A percentile compares a stretch with the other conserved stretches of the same genome.
Conservation (phyloP, 1,140 invertebrate genomes). For the Scylla paramamosain region DNA sequence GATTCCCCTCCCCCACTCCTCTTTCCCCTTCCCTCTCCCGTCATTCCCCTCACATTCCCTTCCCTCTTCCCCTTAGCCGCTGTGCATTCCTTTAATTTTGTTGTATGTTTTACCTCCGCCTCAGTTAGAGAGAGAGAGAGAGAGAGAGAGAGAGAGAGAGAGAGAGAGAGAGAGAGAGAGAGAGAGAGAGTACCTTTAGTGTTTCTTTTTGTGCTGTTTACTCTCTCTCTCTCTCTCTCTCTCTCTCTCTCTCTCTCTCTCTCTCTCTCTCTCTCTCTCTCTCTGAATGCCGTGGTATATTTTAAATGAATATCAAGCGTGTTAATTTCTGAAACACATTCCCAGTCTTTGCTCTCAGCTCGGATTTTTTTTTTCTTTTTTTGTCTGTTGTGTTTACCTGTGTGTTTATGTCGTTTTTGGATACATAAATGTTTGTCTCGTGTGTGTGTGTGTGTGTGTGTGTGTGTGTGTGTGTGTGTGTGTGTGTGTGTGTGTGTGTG, state of each 20-base stretch:
- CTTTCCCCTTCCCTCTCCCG: background rate
- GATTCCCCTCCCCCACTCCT: background rate
- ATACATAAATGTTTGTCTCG: too few relatives aligned
- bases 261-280: slow-evolving; percentile 37
- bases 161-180: slow-evolving; percentile 13
- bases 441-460: too few relatives aligned
- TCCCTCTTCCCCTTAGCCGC: background rate
- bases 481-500: too few relatives aligned
- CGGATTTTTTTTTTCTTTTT: background rate
- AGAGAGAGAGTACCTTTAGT: background rate
- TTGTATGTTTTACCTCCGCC: background rate
- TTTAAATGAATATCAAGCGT: too few relatives aligned
- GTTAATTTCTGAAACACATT: too few relatives aligned
- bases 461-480: too few relatives aligned
- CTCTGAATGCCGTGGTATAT: background rate
- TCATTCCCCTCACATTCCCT: background rate
- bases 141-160: background rate
- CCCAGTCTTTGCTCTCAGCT: too few relatives aligned
- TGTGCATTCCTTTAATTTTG: background rate
- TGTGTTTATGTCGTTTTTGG: too few relatives aligned
- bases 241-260: slow-evolving; percentile 15
- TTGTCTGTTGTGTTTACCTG: too few relatives aligned
- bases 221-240: slow-evolving; percentile 47
- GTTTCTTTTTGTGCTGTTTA: background rate
- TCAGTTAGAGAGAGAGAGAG: background rate